Evolutionary conservation across 2,888 invertebrate genomes (phyloP).

Genomic region (Escarpia spicata): DNA sequence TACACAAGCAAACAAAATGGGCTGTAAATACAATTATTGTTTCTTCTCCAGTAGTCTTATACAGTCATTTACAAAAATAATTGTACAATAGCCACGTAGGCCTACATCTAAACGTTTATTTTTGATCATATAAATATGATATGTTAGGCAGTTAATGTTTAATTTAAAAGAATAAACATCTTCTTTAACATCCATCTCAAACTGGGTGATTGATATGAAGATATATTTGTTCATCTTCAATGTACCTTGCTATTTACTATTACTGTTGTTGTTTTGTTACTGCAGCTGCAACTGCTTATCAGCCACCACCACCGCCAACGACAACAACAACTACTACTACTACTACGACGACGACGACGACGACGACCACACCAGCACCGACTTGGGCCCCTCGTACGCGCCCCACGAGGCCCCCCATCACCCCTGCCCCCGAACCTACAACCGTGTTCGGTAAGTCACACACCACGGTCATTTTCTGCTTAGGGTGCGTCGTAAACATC

Average conservation of each 20-base stretch:
- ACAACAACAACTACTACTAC: conserved; percentile 22
- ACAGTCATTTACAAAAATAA: too few relatives aligned
- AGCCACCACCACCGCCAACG: background rate
- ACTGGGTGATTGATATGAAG: background rate
- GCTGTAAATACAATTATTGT: too few relatives aligned
- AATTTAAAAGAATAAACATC: too few relatives aligned
- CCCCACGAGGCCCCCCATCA: background rate
- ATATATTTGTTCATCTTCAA: background rate
- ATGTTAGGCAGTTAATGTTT: too few relatives aligned
- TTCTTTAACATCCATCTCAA: too few relatives aligned
- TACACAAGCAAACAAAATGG: too few relatives aligned
- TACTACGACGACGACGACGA: conserved; percentile 27
- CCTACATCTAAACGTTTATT: too few relatives aligned
- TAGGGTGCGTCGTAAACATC: too few relatives aligned
- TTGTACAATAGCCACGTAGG: too few relatives aligned
- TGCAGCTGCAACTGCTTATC: background rate
- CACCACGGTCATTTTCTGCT: too few relatives aligned
- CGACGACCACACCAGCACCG: conserved; percentile 23
- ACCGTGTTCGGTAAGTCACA: background rate
- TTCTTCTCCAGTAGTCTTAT: too few relatives aligned
- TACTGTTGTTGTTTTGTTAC: background rate
- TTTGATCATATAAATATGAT: too few relatives aligned
- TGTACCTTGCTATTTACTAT: background rate
- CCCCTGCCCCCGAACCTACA: background rate
- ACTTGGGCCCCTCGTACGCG: background rate